Base-by-base conservation (phyloP, 30 jellyfish, hydroid and myxozoan species). In the Turritopsis dohrnii region DNA sequence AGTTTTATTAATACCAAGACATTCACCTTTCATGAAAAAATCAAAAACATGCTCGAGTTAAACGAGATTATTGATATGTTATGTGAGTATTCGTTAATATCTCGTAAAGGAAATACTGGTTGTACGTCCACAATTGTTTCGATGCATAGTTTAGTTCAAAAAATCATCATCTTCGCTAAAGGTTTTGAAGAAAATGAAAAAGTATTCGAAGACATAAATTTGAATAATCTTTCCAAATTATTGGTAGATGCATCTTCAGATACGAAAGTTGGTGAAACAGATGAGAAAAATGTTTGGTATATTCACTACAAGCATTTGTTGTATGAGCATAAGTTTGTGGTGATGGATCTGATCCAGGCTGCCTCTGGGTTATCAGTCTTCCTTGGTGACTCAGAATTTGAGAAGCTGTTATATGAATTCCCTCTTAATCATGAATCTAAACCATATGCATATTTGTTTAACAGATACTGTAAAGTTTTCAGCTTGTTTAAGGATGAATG, bases 131-230 rank as follows among this genome's bases (percentile, higher is more conserved):
- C 22, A 1, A 21, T 69, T 0, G 77, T 69, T 69, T 7, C 22
- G 28, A 69, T 69, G 77, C 77, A 69, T 19, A 69, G 30, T n/a
- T 69, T 69, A 1, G 77, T 69, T 69, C 77, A 69, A 69, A 69
- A 69, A 69, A 27, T 69, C 27, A n/a, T 69, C 4, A 69, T n/a
- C 9, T 7, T 19, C 0, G 4, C 28, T 69, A n/a, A 23, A n/a
- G 8, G 19, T n/a, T n/a, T n/a, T 0, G 23, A 69, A 0, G 17
- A 69, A 27, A 4, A 16, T 9, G 0, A 0, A n/a, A 1, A 69
- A 8, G 30, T 7, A 7, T n/a, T n/a, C n/a, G 19, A 69, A 8
- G 77, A 19, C 28, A 0, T 19, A 7, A 8, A 1, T 69, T 0
- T n/a, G 8, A 0, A 69, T n/a, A 1, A 0, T 69, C 8, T 0